Base-by-base conservation (phyloP, 2,797 vertebrate species). In the Enteromius mattozi region DNA sequence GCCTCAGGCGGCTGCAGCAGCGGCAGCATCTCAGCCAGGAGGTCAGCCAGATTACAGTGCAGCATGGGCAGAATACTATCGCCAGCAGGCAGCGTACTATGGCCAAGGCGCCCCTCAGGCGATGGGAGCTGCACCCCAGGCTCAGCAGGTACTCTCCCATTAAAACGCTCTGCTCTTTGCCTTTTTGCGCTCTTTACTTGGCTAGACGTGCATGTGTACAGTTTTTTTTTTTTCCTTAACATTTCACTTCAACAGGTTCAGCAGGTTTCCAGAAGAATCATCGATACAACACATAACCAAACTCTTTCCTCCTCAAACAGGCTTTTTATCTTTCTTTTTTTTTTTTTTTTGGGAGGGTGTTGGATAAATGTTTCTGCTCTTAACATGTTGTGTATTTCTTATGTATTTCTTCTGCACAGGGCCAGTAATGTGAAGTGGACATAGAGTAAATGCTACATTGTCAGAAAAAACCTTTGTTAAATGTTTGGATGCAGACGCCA, bases 361-460 rank as follows among this genome's bases (percentile, higher is more conserved):
- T 94, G 94, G 94, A 95, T 96, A 96, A 95, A 94, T 97, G 96
- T 97, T 97, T 96, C 97, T 78, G 94, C 92, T 96, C 93, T 99
- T 99, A 99, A 99, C 97, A 95, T 97, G 97, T 96, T 97, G 96
- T 96, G 96, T 99, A 98, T 99, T 94, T 99, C 96, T 97, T 99
- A 99, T 99, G 98, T 99, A 99, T 99, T 97, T 99, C 97, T 96
- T 97, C 97, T 99, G 97, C 97, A 98, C 98, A 99, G 98, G 98
- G 97, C 98, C 98, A 99, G 98, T 99, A 99, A 99, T 99, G 97
- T 98, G 98, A 99, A 99, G 98, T 97, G 98, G 98, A 99, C 97
- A 99, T 97, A 99, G 97, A 98, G 97, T 99, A 99, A 97, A 98
- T 99, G 97, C 98, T 97, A 97, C 98, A 97, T 99, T 99, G 97